Conservation (phyloP, 2,113 vertebrate genomes). For the Chrysochloris asiatica region DNA sequence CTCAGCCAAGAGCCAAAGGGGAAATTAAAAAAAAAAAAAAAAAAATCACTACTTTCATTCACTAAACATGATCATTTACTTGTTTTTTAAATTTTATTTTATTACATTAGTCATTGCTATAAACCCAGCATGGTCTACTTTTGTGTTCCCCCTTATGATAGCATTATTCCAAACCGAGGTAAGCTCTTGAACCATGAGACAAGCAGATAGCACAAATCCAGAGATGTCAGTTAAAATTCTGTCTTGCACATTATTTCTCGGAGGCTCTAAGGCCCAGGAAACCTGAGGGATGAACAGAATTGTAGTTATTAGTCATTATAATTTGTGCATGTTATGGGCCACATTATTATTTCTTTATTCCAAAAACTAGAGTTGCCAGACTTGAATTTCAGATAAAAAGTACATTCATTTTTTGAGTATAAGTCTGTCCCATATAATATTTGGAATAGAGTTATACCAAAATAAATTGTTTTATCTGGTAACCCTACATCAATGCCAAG, state of each 20-base stretch:
- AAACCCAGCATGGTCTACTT: constrained; percentile 77
- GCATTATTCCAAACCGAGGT: constrained; percentile 75
- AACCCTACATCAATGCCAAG: not conserved
- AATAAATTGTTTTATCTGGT: not conserved
- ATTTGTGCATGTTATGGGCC: not conserved
- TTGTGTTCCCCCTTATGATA: constrained; percentile 65
- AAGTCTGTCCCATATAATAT: not conserved
- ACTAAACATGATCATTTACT: constrained; percentile 84
- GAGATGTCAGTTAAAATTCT: not conserved
- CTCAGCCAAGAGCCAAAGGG: constrained; percentile 79
- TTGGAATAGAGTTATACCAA: not conserved
- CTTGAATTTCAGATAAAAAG: constrained; percentile 9
- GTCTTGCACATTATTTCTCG: not conserved
- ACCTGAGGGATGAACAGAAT: not conserved
- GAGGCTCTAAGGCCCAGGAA: not conserved
- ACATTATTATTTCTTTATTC: not conserved
- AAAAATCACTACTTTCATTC: constrained; percentile 75
- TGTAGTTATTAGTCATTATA: not conserved
- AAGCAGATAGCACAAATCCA: not conserved
- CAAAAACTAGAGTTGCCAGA: not conserved
- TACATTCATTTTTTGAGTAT: not conserved
- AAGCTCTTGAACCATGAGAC: constrained; percentile 51
- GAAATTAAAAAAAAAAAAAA: constrained; percentile 63
- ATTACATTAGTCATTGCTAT: constrained; percentile 85
- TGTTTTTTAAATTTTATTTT: constrained; percentile 84